These are phyloP conservation scores for Regulus satrapa DNA, from an alignment of 2,113 vertebrate genomes.

Conservation along the genomic window DNA sequence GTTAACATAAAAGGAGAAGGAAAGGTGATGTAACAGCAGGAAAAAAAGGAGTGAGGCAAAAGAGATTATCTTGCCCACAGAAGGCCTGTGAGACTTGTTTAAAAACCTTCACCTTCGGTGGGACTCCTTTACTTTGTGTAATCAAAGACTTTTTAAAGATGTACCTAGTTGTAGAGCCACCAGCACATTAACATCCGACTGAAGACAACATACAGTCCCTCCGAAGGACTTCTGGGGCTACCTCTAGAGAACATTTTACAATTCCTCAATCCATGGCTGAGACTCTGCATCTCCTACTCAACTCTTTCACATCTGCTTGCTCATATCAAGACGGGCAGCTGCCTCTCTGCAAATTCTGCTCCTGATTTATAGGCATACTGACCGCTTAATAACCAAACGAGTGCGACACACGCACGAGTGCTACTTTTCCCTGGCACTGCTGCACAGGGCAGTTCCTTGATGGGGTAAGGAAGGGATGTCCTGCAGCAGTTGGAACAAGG, in stretches of 20 bases:
- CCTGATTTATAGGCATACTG: background rate
- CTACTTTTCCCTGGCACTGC: background rate
- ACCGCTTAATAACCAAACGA: background rate
- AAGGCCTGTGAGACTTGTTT: background rate
- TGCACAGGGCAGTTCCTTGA: fast-evolving
- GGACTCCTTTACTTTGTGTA: background rate
- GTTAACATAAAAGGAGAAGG: background rate
- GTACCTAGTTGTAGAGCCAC: background rate
- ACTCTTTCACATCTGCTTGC: background rate
- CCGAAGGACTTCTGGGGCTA: background rate
- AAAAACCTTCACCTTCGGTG: background rate
- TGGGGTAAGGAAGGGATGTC: background rate
- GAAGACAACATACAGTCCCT: background rate
- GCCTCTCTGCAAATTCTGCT: background rate
- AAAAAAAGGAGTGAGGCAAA: background rate
- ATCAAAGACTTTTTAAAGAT: background rate
- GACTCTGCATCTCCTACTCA: background rate
- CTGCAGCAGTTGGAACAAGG: background rate
- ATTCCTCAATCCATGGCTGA: fast-evolving
- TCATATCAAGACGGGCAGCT: background rate
- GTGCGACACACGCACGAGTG: fast-evolving
- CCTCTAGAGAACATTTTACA: background rate
- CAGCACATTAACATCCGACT: background rate
- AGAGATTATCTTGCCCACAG: background rate
- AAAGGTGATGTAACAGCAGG: background rate